These are phyloP conservation scores for Gallinago undulata DNA, from an alignment of 2,113 vertebrate genomes.

Conservation along the genomic window DNA sequence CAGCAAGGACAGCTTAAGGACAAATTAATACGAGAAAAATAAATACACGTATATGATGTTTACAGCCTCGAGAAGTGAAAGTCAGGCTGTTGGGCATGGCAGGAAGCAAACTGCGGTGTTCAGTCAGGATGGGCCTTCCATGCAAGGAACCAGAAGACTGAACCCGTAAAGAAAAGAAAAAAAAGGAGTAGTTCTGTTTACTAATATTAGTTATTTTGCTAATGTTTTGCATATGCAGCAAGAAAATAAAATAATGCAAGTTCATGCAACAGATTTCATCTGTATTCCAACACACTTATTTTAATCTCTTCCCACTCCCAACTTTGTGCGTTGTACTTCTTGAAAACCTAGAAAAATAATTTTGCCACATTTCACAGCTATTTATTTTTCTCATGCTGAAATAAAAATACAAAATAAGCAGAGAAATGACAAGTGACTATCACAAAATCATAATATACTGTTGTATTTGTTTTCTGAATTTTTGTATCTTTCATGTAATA, in stretches of 20 bases:
- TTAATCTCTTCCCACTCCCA: slow-evolving; percentile 31
- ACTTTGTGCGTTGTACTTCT: background rate
- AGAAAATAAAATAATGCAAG: background rate
- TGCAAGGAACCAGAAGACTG: background rate
- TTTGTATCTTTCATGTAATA: background rate
- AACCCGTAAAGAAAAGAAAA: background rate
- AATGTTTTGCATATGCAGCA: background rate
- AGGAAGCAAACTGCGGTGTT: background rate
- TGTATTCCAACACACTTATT: background rate
- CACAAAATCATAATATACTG: background rate
- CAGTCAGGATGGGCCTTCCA: background rate
- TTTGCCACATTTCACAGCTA: background rate
- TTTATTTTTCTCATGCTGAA: background rate
- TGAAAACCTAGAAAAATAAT: background rate
- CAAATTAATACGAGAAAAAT: background rate
- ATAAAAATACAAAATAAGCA: background rate
- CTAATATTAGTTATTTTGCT: background rate
- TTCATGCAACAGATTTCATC: slow-evolving; percentile 18
- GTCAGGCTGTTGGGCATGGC: background rate
- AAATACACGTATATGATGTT: background rate
- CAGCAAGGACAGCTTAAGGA: background rate
- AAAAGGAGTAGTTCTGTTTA: background rate
- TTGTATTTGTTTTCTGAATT: background rate
- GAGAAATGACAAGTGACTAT: background rate
- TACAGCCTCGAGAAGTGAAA: background rate